A percentile compares a stretch with the other conserved stretches of the same genome.
phyloP scores from a whole-genome alignment of 2,888 invertebrate species.

The Cetonia aurata region DNA sequence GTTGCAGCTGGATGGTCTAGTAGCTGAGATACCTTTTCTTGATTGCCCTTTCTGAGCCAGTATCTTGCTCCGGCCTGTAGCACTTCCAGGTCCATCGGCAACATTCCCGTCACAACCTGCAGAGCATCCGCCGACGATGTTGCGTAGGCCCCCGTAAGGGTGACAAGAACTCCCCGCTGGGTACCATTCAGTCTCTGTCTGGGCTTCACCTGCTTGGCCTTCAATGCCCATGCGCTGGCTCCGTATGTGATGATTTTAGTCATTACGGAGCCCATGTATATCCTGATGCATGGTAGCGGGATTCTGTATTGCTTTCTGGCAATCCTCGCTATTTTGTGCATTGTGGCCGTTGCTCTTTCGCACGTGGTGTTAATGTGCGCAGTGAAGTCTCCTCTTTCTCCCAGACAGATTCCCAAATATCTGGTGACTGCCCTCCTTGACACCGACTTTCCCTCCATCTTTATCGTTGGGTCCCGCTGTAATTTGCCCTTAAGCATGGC shows the following conservation, averaged over 20 bases:
- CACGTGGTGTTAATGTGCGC: too few relatives aligned
- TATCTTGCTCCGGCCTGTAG: neutral
- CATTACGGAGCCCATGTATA: slow-evolving; percentile 12
- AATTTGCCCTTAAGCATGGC: too few relatives aligned
- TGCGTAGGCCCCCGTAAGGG: slow-evolving; percentile 3
- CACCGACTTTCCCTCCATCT: too few relatives aligned
- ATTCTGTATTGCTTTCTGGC: neutral
- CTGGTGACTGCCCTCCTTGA: too few relatives aligned
- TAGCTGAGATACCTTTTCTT: neutral
- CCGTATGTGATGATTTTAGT: slow-evolving; percentile 6
- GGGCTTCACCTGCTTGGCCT: neutral
- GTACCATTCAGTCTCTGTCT: neutral
- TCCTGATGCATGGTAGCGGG: neutral
- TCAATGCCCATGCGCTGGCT: slow-evolving; percentile 18
- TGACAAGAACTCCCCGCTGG: slow-evolving; percentile 11
- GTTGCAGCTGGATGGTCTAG: neutral
- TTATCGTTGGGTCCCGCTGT: too few relatives aligned
- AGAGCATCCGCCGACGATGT: slow-evolving; percentile 28
- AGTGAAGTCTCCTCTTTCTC: too few relatives aligned
- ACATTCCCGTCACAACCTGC: neutral
- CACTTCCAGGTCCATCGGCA: slow-evolving; percentile 33
- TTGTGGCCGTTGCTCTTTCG: neutral
- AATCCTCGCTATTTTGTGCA: neutral
- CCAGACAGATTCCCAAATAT: too few relatives aligned
- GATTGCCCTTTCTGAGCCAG: neutral